A percentile compares a stretch with the other conserved stretches of the same genome.
Conservation (phyloP, 1,140 invertebrate genomes). For the Eriosoma lanigerum region DNA sequence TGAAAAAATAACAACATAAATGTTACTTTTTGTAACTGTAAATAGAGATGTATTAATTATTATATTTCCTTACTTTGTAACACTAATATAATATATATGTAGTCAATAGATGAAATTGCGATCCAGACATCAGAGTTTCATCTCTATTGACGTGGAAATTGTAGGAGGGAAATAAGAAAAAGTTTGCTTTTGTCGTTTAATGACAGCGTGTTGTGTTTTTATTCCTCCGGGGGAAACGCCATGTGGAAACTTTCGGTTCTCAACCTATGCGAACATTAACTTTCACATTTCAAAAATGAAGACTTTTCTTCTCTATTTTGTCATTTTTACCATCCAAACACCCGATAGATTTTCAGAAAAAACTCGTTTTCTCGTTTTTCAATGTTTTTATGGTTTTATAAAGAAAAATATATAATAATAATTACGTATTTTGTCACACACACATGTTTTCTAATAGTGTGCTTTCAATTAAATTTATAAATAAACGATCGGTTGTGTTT, state of each 20-base stretch:
- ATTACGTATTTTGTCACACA: too few species aligned
- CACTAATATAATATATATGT: not conserved
- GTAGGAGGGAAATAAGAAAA: not conserved
- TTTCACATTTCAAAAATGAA: slow-evolving; percentile 19
- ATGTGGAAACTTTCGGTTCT: slow-evolving; percentile 22
- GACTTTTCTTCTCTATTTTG: slow-evolving; percentile 22
- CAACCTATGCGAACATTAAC: slow-evolving; percentile 12
- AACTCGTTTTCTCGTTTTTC: not conserved
- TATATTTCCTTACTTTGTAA: too few species aligned
- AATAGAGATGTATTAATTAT: too few species aligned
- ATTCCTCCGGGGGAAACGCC: slow-evolving; percentile 17
- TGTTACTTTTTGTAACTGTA: too few species aligned
- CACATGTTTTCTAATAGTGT: too few species aligned
- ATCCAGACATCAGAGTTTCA: not conserved
- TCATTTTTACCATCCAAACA: not conserved
- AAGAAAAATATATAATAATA: too few species aligned
- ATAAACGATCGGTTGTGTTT: too few species aligned
- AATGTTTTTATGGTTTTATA: not conserved
- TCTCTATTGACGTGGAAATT: slow-evolving; percentile 28
- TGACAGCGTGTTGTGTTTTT: slow-evolving; percentile 29
- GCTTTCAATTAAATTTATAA: too few species aligned
- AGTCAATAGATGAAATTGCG: not conserved
- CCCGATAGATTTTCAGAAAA: not conserved
- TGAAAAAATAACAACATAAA: too few species aligned
- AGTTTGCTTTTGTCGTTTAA: slow-evolving; percentile 40